Evolutionary conservation across 2,797 vertebrate genomes (phyloP).

Genomic region (Typhlichthys subterraneus): DNA sequence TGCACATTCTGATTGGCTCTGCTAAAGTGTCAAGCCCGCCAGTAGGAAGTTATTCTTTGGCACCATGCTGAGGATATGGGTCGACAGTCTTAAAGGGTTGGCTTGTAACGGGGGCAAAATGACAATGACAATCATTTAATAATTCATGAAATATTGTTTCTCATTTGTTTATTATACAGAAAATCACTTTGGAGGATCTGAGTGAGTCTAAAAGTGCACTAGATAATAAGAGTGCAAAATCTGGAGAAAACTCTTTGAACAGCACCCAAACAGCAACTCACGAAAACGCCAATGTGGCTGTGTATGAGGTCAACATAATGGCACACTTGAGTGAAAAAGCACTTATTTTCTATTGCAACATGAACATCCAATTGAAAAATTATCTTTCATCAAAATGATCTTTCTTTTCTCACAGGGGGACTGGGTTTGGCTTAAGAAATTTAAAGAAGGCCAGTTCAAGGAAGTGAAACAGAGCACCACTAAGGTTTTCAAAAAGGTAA

Average conservation of each 20-base stretch:
- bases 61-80: too few species aligned
- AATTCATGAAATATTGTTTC: background rate
- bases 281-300: slow-evolving; percentile 86
- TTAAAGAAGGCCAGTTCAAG: slow-evolving; percentile 72
- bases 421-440: slow-evolving; percentile 92
- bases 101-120: too few species aligned
- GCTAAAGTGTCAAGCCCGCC: too few species aligned
- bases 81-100: too few species aligned
- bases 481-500: slow-evolving; percentile 87
- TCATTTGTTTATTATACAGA: slow-evolving; percentile 70
- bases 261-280: slow-evolving; percentile 79
- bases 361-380: too few species aligned
- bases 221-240: slow-evolving; percentile 79
- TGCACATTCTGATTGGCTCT: too few species aligned
- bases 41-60: too few species aligned
- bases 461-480: slow-evolving; percentile 82
- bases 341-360: background rate
- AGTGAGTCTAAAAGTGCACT: slow-evolving; percentile 77
- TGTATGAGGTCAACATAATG: slow-evolving; percentile 80
- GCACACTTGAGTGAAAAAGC: background rate
- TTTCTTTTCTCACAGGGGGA: slow-evolving; percentile 79
- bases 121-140: too few species aligned
- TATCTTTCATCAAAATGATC: too few species aligned
- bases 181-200: slow-evolving; percentile 86
- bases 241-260: slow-evolving; percentile 78